Base-by-base conservation (phyloP, 1,140 invertebrate genomes). In the Charaxes varanes region DNA sequence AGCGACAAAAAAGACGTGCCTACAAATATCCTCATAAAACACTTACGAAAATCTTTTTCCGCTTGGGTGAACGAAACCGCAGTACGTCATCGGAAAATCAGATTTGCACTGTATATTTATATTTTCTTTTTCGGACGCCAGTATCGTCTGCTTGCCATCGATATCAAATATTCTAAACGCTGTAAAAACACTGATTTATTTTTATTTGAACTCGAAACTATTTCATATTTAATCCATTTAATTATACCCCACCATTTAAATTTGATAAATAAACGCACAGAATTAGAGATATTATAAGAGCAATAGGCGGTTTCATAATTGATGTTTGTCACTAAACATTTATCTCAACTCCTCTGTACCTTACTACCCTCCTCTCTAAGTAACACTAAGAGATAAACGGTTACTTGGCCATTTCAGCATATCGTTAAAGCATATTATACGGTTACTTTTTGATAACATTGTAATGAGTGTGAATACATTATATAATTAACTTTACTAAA, bases 31-130 rank as follows among this genome's bases (percentile, higher is more conserved):
- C n/a, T n/a, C n/a, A 23, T 30, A 24, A 17, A 22, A 27, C 49
- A 79, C 78, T 72, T 58, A 82, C 78, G 78, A 76, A 54, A 56
- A 83, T 61, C 73, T 47, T 16, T 61, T 66, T 6, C 73, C 76
- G 34, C 34, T 67, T 0, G 76, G 76, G 60, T 77, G 57, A 7
- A 76, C 45, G 30, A 83, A 79, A 6, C 72, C 72, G 41, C 79
- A 83, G 38, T 83, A 83, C 7, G 54, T 50, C 53, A 80, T 73
- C 0, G 73, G 62, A 33, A 59, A 54, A 43, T 80, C 64, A 0
- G 66, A 60, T 22, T 65, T 65, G 28, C 74, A 83, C 37, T 69
- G 47, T 42, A 83, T 69, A 7, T 48, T 57, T 10, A 83, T 53
- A 14, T 51, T 41, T 34, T 83, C 76, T 46, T 73, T 65, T 36